Percentiles rank a stretch among this genome's conserved stretches.
Conservation (phyloP, 2,113 vertebrate genomes). For the Vulpes lagopus region DNA sequence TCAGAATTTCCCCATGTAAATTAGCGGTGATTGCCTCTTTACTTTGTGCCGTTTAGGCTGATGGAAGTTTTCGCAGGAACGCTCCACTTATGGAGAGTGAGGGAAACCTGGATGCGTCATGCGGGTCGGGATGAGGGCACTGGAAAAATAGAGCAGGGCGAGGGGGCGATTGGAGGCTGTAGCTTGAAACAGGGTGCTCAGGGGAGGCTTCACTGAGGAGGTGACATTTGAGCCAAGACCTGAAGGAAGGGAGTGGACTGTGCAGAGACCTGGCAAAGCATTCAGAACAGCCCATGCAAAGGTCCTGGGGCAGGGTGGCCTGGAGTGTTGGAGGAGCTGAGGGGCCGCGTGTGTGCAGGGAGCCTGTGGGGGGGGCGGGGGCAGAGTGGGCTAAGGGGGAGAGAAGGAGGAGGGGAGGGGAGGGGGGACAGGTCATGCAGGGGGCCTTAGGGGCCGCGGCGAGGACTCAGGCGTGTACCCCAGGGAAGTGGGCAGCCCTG, state of each 20-base stretch:
- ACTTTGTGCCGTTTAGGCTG: background rate
- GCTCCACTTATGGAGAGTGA: background rate
- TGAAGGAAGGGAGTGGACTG: background rate
- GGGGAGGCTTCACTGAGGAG: background rate
- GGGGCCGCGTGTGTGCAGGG: background rate
- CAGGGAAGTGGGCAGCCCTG: background rate
- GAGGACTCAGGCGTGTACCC: background rate
- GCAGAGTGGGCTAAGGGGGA: background rate
- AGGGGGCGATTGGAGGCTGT: background rate
- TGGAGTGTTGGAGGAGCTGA: background rate
- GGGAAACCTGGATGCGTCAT: background rate
- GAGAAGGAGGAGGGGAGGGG: background rate
- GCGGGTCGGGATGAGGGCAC: background rate
- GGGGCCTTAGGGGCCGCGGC: no score
- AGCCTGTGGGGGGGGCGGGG: background rate
- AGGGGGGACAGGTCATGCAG: background rate
- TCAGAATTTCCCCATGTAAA: background rate
- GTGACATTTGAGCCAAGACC: background rate
- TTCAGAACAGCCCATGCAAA: background rate
- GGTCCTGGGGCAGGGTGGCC: background rate
- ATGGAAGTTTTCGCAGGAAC: background rate
- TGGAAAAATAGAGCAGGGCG: background rate
- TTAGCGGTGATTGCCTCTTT: background rate
- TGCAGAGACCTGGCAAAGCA: background rate
- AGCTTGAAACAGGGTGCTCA: background rate